A percentile compares a stretch with the other conserved stretches of the same genome.
These are phyloP conservation scores for Philereme vetulata DNA, from an alignment of 2,888 invertebrate genomes.

Conservation along the genomic window DNA sequence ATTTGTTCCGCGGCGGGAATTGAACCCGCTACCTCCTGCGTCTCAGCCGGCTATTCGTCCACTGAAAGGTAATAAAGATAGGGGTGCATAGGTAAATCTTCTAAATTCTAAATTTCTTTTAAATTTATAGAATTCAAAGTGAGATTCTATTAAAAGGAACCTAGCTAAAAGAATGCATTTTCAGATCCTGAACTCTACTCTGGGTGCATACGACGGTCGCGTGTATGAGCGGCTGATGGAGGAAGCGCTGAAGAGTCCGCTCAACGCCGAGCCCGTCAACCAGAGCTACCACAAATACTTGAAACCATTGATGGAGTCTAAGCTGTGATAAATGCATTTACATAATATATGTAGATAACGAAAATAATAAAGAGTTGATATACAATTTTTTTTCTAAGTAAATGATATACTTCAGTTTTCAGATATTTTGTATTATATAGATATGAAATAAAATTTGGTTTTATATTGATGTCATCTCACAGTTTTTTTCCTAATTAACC, in stretches of 20 bases:
- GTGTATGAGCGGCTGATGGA: constrained; percentile 91
- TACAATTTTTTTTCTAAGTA: background rate
- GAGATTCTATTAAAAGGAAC: no score
- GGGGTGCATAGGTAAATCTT: no score
- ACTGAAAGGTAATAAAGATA: no score
- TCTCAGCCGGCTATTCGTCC: no score
- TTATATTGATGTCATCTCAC: background rate
- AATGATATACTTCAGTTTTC: background rate
- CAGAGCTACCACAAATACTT: constrained; percentile 88
- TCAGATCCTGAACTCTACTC: constrained; percentile 84
- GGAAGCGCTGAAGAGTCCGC: constrained; percentile 90
- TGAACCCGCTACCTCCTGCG: no score
- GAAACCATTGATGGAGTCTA: constrained; percentile 88
- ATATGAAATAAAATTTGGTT: background rate
- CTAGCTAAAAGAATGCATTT: background rate
- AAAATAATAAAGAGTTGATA: background rate
- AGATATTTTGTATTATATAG: background rate
- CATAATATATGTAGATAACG: background rate
- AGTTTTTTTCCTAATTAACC: no score
- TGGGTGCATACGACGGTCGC: constrained; percentile 92
- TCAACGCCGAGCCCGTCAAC: constrained; percentile 91
- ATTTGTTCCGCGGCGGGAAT: no score
- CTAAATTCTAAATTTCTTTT: no score
- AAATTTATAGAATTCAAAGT: background rate
- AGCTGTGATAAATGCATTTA: constrained; percentile 76